These are phyloP conservation scores for Pachycephus smyrnensis DNA, from an alignment of 2,888 invertebrate species.

Conservation along the genomic window DNA sequence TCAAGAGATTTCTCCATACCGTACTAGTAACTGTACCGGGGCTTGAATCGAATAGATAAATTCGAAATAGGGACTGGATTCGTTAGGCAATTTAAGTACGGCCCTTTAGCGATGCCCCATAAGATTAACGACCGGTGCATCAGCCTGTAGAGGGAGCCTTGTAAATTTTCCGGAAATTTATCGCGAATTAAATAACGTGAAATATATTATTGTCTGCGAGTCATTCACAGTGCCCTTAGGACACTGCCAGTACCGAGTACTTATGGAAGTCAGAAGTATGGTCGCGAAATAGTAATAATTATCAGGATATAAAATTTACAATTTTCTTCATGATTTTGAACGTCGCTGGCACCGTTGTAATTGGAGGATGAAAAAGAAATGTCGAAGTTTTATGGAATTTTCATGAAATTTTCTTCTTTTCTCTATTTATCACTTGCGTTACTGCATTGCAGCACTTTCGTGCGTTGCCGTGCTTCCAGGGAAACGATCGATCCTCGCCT, in stretches of 20 bases:
- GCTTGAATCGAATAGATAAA: neutral
- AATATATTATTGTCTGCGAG: slow-evolving; percentile 25
- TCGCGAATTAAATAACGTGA: slow-evolving; percentile 57
- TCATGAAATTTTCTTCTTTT: neutral
- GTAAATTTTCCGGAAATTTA: slow-evolving; percentile 42
- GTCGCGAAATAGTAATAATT: too few relatives aligned
- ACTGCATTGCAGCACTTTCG: neutral
- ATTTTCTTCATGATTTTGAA: too few relatives aligned
- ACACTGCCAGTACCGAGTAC: neutral
- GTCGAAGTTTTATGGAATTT: neutral
- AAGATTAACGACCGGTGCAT: neutral
- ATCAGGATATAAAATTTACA: too few relatives aligned
- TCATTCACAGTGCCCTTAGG: neutral
- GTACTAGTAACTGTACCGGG: neutral
- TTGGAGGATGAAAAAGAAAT: too few relatives aligned
- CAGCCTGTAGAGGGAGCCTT: neutral
- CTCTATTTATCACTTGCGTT: neutral
- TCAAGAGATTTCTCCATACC: neutral
- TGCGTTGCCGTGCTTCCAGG: neutral
- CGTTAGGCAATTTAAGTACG: neutral
- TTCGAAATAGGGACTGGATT: neutral
- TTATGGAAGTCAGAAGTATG: neutral
- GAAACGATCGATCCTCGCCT: neutral
- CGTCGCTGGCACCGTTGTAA: too few relatives aligned
- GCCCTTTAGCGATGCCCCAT: neutral